phyloP scores from a whole-genome alignment of 2,888 invertebrate species.

The Agrypnus murinus region DNA sequence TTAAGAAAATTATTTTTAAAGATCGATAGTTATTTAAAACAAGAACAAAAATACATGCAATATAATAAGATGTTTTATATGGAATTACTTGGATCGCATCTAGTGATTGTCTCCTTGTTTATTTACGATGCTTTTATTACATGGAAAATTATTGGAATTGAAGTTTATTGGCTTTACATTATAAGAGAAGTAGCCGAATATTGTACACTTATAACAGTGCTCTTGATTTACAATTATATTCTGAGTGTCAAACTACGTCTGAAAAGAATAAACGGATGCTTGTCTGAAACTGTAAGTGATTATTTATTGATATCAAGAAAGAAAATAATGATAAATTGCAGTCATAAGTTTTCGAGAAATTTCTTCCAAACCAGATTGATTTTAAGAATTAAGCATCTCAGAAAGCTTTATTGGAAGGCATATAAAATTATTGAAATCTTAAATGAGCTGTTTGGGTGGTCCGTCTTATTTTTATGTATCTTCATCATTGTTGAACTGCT shows the following conservation, averaged over 20 bases:
- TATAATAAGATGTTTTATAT: not conserved
- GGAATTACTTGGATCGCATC: not conserved
- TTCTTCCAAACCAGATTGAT: not conserved
- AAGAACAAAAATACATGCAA: not conserved
- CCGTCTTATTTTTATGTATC: not conserved
- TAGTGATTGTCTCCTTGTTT: not conserved
- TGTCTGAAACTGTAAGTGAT: not conserved
- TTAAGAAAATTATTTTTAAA: not conserved
- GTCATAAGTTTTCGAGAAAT: too few species aligned
- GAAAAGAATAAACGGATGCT: not conserved
- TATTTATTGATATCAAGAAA: not conserved
- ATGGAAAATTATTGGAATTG: not conserved
- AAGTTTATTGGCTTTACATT: not conserved
- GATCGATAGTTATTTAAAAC: not conserved
- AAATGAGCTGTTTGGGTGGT: slow-evolving; percentile 17
- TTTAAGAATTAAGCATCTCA: not conserved
- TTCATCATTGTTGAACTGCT: slow-evolving; percentile 1
- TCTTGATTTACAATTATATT: slow-evolving; percentile 26
- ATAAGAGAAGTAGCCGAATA: slow-evolving; percentile 15
- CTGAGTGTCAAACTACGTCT: not conserved
- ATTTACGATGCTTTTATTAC: not conserved
- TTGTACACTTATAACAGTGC: slow-evolving; percentile 1
- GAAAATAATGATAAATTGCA: not conserved
- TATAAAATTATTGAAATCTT: slow-evolving; percentile 2
- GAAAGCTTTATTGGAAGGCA: not conserved